Base-by-base conservation (phyloP, 2,797 vertebrate species). In the Poeciliopsis presidionis region DNA sequence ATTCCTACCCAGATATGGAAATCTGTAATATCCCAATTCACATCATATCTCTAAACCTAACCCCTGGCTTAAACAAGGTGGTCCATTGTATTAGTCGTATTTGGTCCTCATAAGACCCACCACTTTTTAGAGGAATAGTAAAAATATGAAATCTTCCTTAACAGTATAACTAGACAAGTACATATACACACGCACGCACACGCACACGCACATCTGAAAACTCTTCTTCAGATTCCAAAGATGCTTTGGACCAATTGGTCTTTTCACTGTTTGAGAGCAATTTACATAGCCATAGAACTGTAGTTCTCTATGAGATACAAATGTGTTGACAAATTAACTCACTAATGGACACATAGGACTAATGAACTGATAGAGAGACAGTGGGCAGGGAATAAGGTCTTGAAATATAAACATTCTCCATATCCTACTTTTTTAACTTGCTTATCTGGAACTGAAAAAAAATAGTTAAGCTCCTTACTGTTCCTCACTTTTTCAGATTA, bases 381-480 rank as follows among this genome's bases (percentile, higher is more conserved):
- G 22, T 22, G 22, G 9, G 9, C 49, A 67, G 33, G 36, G 4
- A 67, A 41, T 36, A 41, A 67, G 20, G 36, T 41, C 20, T 63
- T 67, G 36, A 41, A 67, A 41, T 25, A 41, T 12, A 69, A 69
- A 45, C 25, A 69, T 43, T n/a, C n/a, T n/a, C 0, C 5, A 14
- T n/a, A 43, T 25, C 22, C 65, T n/a, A n/a, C 65, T 69, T 69
- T 67, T 45, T n/a, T 45, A n/a, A 69, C 41, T 45, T 69, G 41
- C 65, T 69, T 45, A 43, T 69, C 65, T 69, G 41, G 25, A 45
- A 45, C 25, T 14, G 20, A 2, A 41, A 69, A 69, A 33, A 59
- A 59, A 59, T 18, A 43, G 5, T n/a, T 69, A 45, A 69, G 41
- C 65, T n/a, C 25, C 41, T 69, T 69, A 69, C 39, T 43, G 22